Base-by-base conservation (phyloP, 1,140 invertebrate species). In the Cepaea nemoralis region DNA sequence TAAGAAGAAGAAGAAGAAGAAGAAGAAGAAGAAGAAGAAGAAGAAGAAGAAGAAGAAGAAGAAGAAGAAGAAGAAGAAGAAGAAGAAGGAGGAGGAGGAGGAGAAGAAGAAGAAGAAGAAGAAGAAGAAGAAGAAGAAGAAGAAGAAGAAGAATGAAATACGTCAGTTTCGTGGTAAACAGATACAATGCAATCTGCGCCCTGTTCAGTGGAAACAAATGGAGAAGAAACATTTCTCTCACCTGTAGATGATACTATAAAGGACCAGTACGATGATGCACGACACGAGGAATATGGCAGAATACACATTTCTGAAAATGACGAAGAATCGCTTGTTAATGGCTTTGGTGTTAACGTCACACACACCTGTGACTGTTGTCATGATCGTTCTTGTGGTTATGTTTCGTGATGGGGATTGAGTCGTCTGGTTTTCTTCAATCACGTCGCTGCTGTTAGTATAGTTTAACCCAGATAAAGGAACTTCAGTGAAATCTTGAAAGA, bases 211-310 rank as follows among this genome's bases (percentile, higher is more conserved):
- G n/a, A n/a, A n/a, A n/a, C n/a, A n/a, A n/a, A n/a, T n/a, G n/a
- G n/a, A n/a, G n/a, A n/a, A n/a, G n/a, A n/a, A n/a, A n/a, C n/a
- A n/a, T n/a, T n/a, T n/a, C n/a, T n/a, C 70, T 69, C 48, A 80
- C 78, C 82, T 81, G 75, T 85, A 87, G 55, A 87, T 85, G 45
- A 87, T 81, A 31, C 77, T 82, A 69, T 87, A 87, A 14, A 87
- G 80, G 12, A 84, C 77, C 22, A 84, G 75, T 16, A 87, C 84
- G 12, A 83, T 81, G 12, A 87, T 55, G 59, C 85, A 85, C 42
- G 80, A 81, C 19, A 85, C 50, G 0, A 85, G 39, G 73, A 86
- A 87, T 27, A 86, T 81, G 55, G 67, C 63, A 3, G 81, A 75
- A 80, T 87, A 83, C 31, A 85, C 31, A 55, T 77, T 82, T 69